Percentiles rank a stretch among this genome's conserved stretches.
These are phyloP conservation scores for Thecocarcelia acutangulata DNA, from an alignment of 2,888 invertebrate genomes.

Conservation along the genomic window DNA sequence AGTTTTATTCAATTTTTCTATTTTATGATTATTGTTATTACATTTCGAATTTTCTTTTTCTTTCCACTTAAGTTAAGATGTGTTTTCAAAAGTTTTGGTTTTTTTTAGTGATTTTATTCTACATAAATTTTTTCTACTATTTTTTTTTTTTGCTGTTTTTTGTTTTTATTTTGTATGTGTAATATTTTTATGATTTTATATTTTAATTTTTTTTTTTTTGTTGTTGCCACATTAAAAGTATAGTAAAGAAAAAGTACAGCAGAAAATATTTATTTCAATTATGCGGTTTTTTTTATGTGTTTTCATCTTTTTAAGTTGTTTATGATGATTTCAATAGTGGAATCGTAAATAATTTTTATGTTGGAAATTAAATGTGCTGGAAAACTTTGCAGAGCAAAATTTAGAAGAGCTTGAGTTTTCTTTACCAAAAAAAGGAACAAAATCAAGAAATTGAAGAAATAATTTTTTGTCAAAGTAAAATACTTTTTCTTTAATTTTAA, in stretches of 20 bases:
- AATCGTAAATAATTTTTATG: constrained; percentile 59
- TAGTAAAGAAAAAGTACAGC: constrained; percentile 17
- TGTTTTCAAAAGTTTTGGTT: constrained; percentile 59
- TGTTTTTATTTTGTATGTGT: constrained; percentile 8
- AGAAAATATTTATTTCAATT: constrained; percentile 61
- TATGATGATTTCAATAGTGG: constrained; percentile 53
- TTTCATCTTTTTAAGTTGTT: constrained; percentile 57
- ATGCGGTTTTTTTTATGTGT: constrained; percentile 66
- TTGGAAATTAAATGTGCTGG: constrained; percentile 51
- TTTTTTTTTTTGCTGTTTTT: constrained; percentile 1
- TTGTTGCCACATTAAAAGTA: constrained; percentile 3
- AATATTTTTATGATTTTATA: constrained; percentile 48
- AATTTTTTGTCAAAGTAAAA: constrained; percentile 9
- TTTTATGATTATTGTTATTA: constrained; percentile 66
- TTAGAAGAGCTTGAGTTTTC: no score
- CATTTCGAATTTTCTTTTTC: constrained; percentile 55
- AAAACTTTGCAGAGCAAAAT: constrained; percentile 18
- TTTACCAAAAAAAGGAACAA: background rate
- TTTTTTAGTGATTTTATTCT: constrained; percentile 39
- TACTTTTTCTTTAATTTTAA: background rate
- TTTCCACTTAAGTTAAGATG: constrained; percentile 56
- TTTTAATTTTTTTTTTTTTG: constrained; percentile 3
- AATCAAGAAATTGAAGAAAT: background rate
- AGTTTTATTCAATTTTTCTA: constrained; percentile 52
- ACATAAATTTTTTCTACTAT: background rate